These are phyloP conservation scores for Chloroceryle inda DNA, from an alignment of 2,797 vertebrate genomes.

Conservation along the genomic window DNA sequence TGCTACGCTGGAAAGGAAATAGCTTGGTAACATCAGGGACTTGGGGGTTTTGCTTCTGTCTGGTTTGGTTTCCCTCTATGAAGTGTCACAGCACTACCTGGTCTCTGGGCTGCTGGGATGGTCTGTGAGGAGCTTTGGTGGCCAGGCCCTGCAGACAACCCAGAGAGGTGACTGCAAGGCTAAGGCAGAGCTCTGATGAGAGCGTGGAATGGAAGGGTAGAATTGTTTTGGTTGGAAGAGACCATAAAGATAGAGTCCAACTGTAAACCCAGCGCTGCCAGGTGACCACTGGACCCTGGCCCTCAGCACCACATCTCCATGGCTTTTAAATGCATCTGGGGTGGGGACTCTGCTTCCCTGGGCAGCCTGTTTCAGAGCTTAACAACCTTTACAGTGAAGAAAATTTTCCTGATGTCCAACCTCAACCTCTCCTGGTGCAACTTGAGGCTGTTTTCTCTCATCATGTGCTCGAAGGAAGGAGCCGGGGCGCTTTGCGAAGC, in stretches of 20 bases:
- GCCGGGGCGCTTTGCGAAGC: not conserved
- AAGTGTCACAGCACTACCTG: not conserved
- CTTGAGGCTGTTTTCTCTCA: not conserved
- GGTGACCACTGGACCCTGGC: not conserved
- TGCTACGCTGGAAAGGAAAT: not conserved
- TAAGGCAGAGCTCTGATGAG: not conserved
- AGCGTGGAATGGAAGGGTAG: not conserved
- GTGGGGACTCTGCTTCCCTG: not conserved
- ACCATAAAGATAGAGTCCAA: not conserved
- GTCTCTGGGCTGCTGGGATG: not conserved
- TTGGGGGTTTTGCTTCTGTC: not conserved
- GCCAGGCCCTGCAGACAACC: not conserved
- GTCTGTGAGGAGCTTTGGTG: not conserved
- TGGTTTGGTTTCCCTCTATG: not conserved
- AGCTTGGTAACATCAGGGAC: not conserved
- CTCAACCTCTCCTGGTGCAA: not conserved
- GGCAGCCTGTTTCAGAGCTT: not conserved
- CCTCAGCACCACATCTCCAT: not conserved
- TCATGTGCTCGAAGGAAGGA: not conserved
- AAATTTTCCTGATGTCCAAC: not conserved
- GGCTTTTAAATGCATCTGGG: not conserved
- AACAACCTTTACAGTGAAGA: not conserved
- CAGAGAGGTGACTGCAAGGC: rapidly evolving
- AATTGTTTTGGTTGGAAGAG: not conserved
- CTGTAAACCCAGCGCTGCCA: not conserved